Percentiles rank a stretch among this genome's conserved stretches.
Conservation (phyloP, 2,113 vertebrate genomes). For the Piprites chloris region DNA sequence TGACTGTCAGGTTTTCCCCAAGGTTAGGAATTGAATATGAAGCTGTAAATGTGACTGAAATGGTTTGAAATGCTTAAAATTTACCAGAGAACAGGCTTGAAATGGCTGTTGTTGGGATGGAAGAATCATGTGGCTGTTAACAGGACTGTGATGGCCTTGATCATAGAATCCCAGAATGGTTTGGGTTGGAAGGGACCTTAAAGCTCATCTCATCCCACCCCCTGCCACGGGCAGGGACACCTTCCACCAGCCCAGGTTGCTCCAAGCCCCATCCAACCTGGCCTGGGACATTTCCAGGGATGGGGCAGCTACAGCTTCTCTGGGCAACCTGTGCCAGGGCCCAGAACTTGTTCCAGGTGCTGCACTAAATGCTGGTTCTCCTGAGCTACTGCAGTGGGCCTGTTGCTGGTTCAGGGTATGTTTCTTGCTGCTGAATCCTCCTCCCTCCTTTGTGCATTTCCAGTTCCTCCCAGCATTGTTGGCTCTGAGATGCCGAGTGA, state of each 20-base stretch:
- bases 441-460: background rate
- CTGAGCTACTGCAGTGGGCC: background rate
- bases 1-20: background rate
- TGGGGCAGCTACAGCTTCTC: background rate
- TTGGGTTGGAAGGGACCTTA: background rate
- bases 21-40: background rate
- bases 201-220: background rate
- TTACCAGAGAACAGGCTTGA: background rate
- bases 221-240: background rate
- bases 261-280: accelerated
- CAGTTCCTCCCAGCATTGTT: conserved; percentile 89
- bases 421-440: conserved; percentile 17
- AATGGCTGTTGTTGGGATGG: background rate
- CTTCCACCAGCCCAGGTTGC: background rate
- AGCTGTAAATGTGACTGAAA: background rate
- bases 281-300: background rate
- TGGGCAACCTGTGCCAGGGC: background rate
- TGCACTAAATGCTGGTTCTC: background rate
- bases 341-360: background rate
- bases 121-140: background rate
- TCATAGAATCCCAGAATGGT: background rate
- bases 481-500: conserved; percentile 89
- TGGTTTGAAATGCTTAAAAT: background rate
- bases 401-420: background rate
- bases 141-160: background rate